Base-by-base conservation (phyloP, 2,113 vertebrate species). In the Oriolus oriolus region DNA sequence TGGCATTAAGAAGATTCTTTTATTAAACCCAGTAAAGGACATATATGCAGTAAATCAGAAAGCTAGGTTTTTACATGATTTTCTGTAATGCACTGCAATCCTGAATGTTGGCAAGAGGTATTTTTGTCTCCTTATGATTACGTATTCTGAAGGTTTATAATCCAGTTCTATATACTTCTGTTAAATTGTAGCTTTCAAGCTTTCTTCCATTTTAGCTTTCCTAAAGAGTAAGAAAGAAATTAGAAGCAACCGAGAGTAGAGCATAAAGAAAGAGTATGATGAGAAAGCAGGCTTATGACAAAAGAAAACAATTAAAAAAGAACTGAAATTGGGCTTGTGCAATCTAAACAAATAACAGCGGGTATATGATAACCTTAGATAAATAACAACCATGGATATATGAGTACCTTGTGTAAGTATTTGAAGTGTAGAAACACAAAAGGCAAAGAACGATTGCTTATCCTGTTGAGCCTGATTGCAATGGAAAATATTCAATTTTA, bases 11-110 rank as follows among this genome's bases (percentile, higher is more conserved):
- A 23, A 94, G 39, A 68, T 75, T 70, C 26, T 76, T 83, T 70
- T 79, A 91, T 95, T 78, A 59, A 33, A 64, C 28, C 69, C 49
- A 49, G 15, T 49, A 91, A 92, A 95, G 77, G 87, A 87, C 81
- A 91, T 68, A 49, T 2, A 28, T 41, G 61, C 41, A 91, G 22
- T 97, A 87, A 95, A 95, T 94, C 84, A 94, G 73, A 75, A 81
- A 91, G 16, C 6, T 64, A 89, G 45, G 7, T 47, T 85, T 81
- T 84, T 68, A 69, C 20, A 53, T 1, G 4, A 31, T 24, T 59
- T 15, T 78, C 39, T 59, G 11, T 71, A 53, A 50, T 31, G 12
- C 11, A 20, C 5, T 79, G 30, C 14, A 90, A 79, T 69, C 30
- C 37, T 76, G 15, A 65, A 73, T 13, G 16, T 12, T 82, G 49